phyloP scores from a whole-genome alignment of 1,140 invertebrate genomes.

The Lithobius niger region DNA sequence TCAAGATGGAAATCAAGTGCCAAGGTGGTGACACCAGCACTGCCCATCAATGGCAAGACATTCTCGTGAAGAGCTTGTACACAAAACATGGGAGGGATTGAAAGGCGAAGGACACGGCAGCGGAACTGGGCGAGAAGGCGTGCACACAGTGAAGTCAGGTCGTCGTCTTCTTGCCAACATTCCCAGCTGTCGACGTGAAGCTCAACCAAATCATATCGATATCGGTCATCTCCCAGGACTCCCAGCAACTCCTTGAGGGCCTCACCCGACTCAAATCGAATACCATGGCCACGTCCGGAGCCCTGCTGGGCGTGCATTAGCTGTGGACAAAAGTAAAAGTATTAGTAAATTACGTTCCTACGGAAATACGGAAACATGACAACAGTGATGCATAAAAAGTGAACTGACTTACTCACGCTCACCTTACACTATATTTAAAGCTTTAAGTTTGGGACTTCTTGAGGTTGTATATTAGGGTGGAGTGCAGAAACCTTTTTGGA shows the following conservation, averaged over 20 bases:
- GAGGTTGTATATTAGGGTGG: too few relatives aligned
- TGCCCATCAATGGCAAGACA: not conserved
- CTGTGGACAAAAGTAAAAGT: too few relatives aligned
- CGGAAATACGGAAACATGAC: too few relatives aligned
- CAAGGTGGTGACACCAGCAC: not conserved
- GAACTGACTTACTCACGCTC: too few relatives aligned
- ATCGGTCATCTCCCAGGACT: not conserved
- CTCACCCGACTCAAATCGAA: slow-evolving; percentile 5
- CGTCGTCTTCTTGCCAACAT: slow-evolving; percentile 7
- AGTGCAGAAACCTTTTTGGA: too few relatives aligned
- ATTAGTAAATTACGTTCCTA: too few relatives aligned
- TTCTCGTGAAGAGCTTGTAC: slow-evolving; percentile 2
- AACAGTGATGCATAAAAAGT: too few relatives aligned
- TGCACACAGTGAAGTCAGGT: not conserved
- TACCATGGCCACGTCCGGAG: not conserved
- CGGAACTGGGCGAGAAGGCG: slow-evolving; percentile 1
- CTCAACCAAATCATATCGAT: slow-evolving; percentile 3
- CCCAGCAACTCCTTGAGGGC: not conserved
- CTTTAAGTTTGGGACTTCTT: too few relatives aligned
- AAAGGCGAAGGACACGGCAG: slow-evolving; percentile 6
- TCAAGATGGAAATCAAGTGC: slow-evolving; percentile 4
- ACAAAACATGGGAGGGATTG: slow-evolving; percentile 7
- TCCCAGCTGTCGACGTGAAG: slow-evolving; percentile 5
- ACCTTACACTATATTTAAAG: too few relatives aligned
- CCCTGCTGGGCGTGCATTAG: not conserved